phyloP scores from a whole-genome alignment of 2,113 vertebrate species.

The Apistogramma diplotaenia region DNA sequence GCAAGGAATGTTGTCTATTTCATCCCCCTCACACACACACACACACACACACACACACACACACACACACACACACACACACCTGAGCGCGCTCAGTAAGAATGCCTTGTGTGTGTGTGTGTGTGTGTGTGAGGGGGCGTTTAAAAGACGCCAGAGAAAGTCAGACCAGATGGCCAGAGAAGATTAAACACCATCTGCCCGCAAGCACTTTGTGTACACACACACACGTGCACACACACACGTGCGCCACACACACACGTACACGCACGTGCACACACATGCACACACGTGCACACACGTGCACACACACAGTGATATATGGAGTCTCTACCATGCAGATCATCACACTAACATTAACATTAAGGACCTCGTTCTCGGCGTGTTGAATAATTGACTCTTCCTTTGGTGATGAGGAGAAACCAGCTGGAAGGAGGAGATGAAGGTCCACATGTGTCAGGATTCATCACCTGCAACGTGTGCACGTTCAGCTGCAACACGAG shows the following conservation, averaged over 20 bases:
- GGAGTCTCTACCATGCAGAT: slow-evolving; percentile 8
- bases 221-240: not conserved
- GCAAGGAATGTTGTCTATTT: slow-evolving; percentile 12
- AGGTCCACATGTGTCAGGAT: not conserved
- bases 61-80: not conserved
- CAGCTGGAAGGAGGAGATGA: not conserved
- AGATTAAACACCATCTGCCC: slow-evolving; percentile 79
- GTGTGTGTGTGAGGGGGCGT: slow-evolving; percentile 43
- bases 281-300: not conserved
- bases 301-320: slow-evolving; percentile 9
- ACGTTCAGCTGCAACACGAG: not conserved
- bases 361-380: not conserved
- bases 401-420: not conserved
- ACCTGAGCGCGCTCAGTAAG: slow-evolving; percentile 40
- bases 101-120: slow-evolving; percentile 36
- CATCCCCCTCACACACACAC: not conserved
- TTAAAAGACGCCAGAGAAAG: slow-evolving; percentile 68
- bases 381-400: slow-evolving; percentile 25
- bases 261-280: not conserved
- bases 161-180: slow-evolving; percentile 74
- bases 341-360: not conserved
- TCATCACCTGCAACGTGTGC: not conserved
- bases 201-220: slow-evolving; percentile 11
- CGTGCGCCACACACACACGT: not conserved
- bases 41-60: not conserved